These are phyloP conservation scores for Anoncus sp. DNA, from an alignment of 2,888 invertebrate species.

Conservation along the genomic window DNA sequence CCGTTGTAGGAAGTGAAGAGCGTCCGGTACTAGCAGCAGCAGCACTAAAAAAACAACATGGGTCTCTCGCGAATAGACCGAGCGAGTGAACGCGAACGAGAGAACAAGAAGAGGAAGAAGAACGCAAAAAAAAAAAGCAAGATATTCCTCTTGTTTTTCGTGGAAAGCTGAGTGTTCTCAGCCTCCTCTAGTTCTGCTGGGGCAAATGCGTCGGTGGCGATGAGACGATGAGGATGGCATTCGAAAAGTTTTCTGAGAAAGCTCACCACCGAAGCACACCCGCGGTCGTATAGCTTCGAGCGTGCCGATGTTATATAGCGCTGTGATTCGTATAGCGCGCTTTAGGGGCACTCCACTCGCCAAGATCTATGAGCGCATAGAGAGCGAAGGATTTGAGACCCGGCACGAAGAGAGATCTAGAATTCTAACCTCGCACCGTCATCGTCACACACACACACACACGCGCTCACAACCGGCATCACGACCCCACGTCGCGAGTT, in stretches of 20 bases:
- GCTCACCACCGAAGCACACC: conserved; percentile 35
- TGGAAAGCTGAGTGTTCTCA: conserved; percentile 44
- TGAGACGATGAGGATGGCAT: conserved; percentile 48
- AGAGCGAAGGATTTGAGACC: conserved; percentile 28
- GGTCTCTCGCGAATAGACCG: background rate
- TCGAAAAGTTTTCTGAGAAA: conserved; percentile 55
- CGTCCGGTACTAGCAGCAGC: conserved; percentile 27
- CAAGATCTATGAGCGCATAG: conserved; percentile 41
- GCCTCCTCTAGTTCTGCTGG: conserved; percentile 30
- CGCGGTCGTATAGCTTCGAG: background rate
- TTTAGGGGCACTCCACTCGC: conserved; percentile 32
- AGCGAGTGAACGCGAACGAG: conserved; percentile 15
- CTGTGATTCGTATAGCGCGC: conserved; percentile 34
- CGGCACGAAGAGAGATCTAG: conserved; percentile 49
- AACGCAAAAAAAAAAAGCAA: too few species aligned
- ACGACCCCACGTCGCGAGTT: conserved; percentile 35
- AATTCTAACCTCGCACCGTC: conserved; percentile 59
- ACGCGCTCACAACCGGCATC: conserved; percentile 41
- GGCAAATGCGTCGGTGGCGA: conserved; percentile 49
- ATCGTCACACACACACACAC: conserved; percentile 41
- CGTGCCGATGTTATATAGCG: conserved; percentile 8
- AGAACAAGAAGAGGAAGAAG: conserved; percentile 1
- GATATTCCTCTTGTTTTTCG: conserved; percentile 49
- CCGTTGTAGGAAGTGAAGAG: conserved; percentile 19
- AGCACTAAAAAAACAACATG: background rate